Evolutionary conservation across 2,113 vertebrate genomes (phyloP), one percentile per base, ranked within the genome.

Genomic region (Felis chaus): DNA sequence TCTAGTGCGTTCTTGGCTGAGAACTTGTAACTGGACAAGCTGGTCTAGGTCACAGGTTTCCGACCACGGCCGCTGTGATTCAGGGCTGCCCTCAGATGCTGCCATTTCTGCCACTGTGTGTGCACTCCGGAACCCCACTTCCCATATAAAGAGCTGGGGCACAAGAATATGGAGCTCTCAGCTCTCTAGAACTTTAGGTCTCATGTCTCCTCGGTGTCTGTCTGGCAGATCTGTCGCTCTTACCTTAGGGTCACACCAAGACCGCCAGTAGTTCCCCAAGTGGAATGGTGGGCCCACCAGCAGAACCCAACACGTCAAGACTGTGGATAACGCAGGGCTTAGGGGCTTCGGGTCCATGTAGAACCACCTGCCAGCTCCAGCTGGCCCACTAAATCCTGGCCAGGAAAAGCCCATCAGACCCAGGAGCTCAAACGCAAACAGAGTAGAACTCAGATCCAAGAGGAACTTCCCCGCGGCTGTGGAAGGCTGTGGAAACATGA

Each of bases 311-410:
- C 23, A 29, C 27, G 4, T 15, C 45, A 4, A 18, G 45, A 48
- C 74, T 5, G 45, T 19, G 45, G 27, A 3, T 18, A 31, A 48
- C 39, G 3, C 7, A 18, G 27, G 41, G 74, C 25, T 14, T 14
- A 4, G 7, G 41, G 74, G 31, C 74, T 4, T 31, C 41, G 14
- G 41, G 41, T 16, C 41, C 13, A 4, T 15, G 2, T 9, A 27
- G 41, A 18, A 9, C 27, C 41, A 4, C 29, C 14, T 29, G 74
- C 14, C 41, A 74, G 68, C 68, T 36, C 36, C 12, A 12, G 69
- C 11, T 1, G 36, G 12, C 71, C 36, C 1, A 2, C 36, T 18
- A 0, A 27, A 31, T 0, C 7, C 74, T 2, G 2, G 74, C 4
- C 7, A 10, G 5, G 5, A 41, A 66, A 41, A 39, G 36, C 21